A percentile compares a stretch with the other conserved stretches of the same genome.
These are phyloP conservation scores for Drosophila nigritarsus DNA, from an alignment of 2,888 invertebrate genomes.

Conservation along the genomic window DNA sequence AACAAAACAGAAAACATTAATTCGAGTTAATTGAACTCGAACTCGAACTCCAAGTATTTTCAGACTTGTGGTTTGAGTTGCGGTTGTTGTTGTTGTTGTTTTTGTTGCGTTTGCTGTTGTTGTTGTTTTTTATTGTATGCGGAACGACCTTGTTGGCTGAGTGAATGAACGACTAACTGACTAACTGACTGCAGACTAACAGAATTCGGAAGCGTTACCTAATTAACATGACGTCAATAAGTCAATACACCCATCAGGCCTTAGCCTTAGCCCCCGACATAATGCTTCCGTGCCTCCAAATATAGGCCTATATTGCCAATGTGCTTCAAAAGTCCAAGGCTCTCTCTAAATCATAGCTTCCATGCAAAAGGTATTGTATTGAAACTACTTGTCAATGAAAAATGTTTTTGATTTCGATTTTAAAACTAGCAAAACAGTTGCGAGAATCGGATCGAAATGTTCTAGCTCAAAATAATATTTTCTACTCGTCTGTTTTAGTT, in stretches of 20 bases:
- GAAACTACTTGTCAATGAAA: background rate
- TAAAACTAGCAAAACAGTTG: background rate
- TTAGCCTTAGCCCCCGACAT: conserved; percentile 33
- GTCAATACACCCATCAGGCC: conserved; percentile 60
- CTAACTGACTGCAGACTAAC: conserved; percentile 46
- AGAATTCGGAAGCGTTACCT: conserved; percentile 61
- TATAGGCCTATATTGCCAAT: conserved; percentile 31
- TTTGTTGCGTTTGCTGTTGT: background rate
- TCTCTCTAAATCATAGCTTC: background rate
- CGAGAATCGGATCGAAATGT: background rate
- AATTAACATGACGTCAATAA: conserved; percentile 68
- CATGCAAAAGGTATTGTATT: background rate
- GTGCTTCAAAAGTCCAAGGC: conserved; percentile 25
- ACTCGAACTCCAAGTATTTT: conserved; percentile 40
- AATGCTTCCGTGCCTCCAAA: conserved; percentile 40
- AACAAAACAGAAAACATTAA: conserved; percentile 11
- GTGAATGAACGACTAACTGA: conserved; percentile 44
- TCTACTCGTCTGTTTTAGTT: background rate
- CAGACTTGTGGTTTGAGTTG: conserved; percentile 10
- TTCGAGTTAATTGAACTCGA: conserved; percentile 77
- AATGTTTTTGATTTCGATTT: background rate
- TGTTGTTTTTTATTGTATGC: conserved; percentile 47
- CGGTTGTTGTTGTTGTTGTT: background rate
- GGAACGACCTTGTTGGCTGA: conserved; percentile 72
- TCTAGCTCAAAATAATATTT: background rate